Percentiles rank a stretch among this genome's conserved stretches.
Conservation (phyloP, 2,113 vertebrate species). For the Indicator maculatus region DNA sequence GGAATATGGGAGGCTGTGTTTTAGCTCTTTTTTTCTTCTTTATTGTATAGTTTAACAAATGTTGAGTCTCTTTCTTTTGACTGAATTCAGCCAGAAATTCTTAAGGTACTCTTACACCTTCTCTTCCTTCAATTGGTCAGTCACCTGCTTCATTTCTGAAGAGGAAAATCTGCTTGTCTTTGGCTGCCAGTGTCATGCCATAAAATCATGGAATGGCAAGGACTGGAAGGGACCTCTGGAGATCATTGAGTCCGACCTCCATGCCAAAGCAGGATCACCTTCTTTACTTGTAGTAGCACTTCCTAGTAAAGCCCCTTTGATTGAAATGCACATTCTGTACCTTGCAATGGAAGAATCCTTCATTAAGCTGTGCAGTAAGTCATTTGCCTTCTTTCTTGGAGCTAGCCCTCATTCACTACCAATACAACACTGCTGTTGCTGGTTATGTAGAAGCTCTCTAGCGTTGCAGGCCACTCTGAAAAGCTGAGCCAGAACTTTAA, state of each 20-base stretch:
- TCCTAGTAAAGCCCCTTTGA: background rate
- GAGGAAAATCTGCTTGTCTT: background rate
- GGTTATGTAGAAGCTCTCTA: background rate
- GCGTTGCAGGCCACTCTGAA: background rate
- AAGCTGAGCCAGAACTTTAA: background rate
- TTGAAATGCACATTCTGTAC: background rate
- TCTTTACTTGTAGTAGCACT: background rate
- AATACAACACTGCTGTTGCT: background rate
- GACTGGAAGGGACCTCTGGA: too few species aligned
- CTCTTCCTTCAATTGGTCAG: background rate
- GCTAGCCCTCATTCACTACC: background rate
- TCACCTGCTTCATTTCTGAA: background rate
- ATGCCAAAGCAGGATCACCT: too few species aligned
- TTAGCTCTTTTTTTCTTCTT: background rate
- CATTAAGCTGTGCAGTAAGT: background rate
- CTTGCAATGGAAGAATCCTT: background rate
- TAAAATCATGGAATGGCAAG: too few species aligned
- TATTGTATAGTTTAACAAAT: background rate
- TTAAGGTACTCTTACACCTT: background rate
- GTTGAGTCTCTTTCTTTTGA: background rate
- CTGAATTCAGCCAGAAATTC: background rate
- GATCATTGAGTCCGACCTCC: too few species aligned
- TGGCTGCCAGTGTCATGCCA: background rate
- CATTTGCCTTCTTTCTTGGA: background rate
- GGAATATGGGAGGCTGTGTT: background rate